Conservation (phyloP, 2,113 vertebrate species). For the Platycercus adscitus region DNA sequence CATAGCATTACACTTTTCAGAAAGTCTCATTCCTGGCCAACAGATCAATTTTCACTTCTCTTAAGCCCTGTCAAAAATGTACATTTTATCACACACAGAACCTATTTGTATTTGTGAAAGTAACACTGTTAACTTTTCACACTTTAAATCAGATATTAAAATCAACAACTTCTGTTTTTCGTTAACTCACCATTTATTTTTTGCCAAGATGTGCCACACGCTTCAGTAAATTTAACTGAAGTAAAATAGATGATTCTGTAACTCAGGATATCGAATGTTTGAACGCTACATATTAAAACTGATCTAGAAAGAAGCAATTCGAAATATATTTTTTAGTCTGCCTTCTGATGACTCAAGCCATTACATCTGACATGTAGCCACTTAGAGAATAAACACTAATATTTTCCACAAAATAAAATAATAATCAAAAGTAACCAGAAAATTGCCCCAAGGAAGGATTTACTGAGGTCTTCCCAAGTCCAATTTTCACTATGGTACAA, state of each 20-base stretch:
- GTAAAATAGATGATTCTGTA: not conserved
- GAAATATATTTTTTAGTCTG: not conserved
- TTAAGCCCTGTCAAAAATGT: not conserved
- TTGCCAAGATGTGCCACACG: not conserved
- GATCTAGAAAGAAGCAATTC: not conserved
- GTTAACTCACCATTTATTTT: not conserved
- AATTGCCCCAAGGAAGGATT: not conserved
- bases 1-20: fast-evolving
- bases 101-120: not conserved
- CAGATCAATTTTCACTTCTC: not conserved
- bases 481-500: not conserved
- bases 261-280: not conserved
- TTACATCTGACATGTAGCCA: not conserved
- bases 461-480: not conserved
- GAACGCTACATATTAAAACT: not conserved
- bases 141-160: not conserved
- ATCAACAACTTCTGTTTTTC: not conserved
- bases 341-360: not conserved
- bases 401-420: not conserved
- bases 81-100: not conserved
- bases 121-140: not conserved
- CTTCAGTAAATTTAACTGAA: not conserved
- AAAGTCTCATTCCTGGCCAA: not conserved
- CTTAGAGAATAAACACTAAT: not conserved
- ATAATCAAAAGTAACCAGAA: not conserved